Conservation (phyloP, 2,797 vertebrate genomes). For the Coccyzus lansbergi region DNA sequence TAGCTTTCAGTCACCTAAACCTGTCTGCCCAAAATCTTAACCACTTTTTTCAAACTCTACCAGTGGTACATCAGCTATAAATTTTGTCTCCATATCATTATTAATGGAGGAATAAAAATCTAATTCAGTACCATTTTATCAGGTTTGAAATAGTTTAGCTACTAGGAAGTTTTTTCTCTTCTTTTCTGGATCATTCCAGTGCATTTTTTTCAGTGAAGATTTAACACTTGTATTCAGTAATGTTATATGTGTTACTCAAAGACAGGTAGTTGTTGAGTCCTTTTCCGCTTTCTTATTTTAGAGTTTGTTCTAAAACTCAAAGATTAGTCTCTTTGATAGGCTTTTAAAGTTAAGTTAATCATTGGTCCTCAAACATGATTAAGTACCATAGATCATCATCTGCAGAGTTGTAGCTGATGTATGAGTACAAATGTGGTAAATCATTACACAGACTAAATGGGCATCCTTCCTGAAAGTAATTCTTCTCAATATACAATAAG, state of each 20-base stretch:
- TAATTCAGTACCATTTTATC: not conserved
- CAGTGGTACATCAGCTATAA: not conserved
- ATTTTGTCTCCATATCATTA: not conserved
- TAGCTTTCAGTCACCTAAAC: no score
- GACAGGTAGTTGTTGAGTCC: not conserved
- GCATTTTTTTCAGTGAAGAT: not conserved
- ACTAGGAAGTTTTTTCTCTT: not conserved
- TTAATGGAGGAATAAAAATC: not conserved
- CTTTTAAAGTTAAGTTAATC: slow-evolving; percentile 24
- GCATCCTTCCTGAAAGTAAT: not conserved
- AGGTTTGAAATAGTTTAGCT: not conserved
- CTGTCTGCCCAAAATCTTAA: no score
- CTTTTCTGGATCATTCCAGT: not conserved
- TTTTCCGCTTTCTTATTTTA: not conserved
- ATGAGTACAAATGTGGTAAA: not conserved
- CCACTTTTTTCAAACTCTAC: not conserved
- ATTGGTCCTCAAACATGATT: not conserved
- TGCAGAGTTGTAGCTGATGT: not conserved
- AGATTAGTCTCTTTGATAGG: not conserved
- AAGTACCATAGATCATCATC: not conserved
- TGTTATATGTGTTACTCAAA: not conserved
- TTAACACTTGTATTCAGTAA: not conserved
- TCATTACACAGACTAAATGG: not conserved
- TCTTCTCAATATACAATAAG: not conserved
- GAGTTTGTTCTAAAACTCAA: not conserved